Conservation (phyloP, 2,113 vertebrate species). For the Potamarius usumacintae region DNA sequence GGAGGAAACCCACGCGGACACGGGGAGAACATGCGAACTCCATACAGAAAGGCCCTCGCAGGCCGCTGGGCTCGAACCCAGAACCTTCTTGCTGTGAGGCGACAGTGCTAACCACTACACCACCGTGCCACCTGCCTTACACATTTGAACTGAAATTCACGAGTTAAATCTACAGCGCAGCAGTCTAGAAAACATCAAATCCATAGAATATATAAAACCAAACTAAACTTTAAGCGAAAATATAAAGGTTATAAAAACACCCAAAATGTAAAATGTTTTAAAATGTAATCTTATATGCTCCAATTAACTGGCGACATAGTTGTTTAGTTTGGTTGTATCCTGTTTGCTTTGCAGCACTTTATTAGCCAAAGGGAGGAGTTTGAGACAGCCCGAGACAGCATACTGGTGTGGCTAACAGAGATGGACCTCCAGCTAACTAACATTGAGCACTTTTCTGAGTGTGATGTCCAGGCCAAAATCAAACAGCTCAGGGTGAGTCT, state of each 20-base stretch:
- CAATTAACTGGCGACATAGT: not conserved
- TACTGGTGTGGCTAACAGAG: conserved; percentile 96
- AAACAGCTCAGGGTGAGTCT: conserved; percentile 89
- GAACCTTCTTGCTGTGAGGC: no score
- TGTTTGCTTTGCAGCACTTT: conserved; percentile 81
- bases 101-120: no score
- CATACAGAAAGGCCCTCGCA: no score
- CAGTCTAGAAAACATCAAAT: not conserved
- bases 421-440: conserved; percentile 98
- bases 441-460: conserved; percentile 97
- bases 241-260: not conserved
- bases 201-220: not conserved
- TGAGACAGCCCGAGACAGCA: conserved; percentile 88
- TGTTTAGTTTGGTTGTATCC: not conserved
- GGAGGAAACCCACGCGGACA: no score
- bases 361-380: conserved; percentile 95
- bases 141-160: not conserved
- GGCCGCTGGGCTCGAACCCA: no score
- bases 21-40: no score
- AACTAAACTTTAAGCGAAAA: not conserved
- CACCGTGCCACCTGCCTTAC: not conserved
- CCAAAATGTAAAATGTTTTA: not conserved
- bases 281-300: not conserved
- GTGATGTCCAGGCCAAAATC: conserved; percentile 94
- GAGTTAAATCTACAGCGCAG: not conserved